Evolutionary conservation across 1,140 invertebrate genomes (phyloP).

Genomic region (Gonatopus flavifemur): DNA sequence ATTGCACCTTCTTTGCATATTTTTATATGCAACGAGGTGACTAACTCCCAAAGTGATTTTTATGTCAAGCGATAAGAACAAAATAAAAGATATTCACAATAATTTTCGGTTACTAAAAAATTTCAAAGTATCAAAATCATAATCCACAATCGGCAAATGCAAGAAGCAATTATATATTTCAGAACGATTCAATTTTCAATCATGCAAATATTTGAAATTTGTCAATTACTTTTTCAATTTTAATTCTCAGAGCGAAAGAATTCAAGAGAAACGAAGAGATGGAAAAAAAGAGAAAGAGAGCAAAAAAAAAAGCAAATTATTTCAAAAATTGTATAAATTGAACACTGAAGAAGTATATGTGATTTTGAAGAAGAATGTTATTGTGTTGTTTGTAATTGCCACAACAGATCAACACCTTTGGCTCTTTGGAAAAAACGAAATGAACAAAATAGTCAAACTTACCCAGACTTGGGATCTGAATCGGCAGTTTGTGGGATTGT

Average conservation of each 20-base stretch:
- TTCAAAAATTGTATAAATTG: no score
- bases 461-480: slow-evolving; percentile 60
- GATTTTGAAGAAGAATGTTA: not conserved
- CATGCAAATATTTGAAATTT: no score
- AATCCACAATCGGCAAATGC: no score
- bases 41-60: slow-evolving; percentile 18
- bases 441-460: slow-evolving; percentile 56
- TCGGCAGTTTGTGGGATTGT: slow-evolving; percentile 42
- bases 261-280: no score
- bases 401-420: slow-evolving; percentile 53
- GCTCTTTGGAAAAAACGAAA: slow-evolving; percentile 30
- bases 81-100: not conserved
- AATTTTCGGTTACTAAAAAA: no score
- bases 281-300: not conserved
- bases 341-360: no score
- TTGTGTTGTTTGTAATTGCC: slow-evolving; percentile 41
- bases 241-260: no score
- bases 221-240: no score
- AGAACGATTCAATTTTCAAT: no score
- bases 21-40: slow-evolving; percentile 27
- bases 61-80: not conserved
- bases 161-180: no score
- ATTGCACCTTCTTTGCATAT: slow-evolving; percentile 12
- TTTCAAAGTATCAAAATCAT: no score
- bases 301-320: slow-evolving; percentile 5